These are phyloP conservation scores for Sicus ferrugineus DNA, from an alignment of 2,888 invertebrate species.

Conservation along the genomic window DNA sequence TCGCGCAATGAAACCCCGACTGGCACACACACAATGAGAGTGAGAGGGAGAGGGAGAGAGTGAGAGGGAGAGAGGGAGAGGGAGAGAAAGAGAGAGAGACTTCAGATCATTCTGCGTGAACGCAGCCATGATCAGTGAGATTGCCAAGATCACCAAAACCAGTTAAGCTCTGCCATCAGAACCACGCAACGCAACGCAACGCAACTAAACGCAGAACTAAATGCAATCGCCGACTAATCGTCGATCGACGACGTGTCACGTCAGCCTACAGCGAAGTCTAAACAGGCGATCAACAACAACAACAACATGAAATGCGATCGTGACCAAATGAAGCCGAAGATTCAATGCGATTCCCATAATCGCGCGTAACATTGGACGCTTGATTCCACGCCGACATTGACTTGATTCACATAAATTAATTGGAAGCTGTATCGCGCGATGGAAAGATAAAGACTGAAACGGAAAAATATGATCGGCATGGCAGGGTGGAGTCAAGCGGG, in stretches of 20 bases:
- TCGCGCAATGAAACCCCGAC: background rate
- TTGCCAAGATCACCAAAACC: constrained; percentile 3
- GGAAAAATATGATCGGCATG: too few species aligned
- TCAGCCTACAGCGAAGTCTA: background rate
- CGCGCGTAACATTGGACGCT: background rate
- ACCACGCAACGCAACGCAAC: constrained; percentile 19
- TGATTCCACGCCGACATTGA: too few species aligned
- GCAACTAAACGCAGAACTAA: background rate
- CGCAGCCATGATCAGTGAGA: background rate
- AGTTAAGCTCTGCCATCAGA: background rate
- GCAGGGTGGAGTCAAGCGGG: too few species aligned
- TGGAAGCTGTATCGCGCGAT: too few species aligned
- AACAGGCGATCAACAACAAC: background rate
- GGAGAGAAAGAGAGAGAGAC: background rate
- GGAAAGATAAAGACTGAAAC: too few species aligned
- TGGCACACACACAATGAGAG: background rate
- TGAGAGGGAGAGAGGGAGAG: background rate
- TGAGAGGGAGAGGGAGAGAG: background rate
- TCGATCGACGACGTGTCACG: background rate
- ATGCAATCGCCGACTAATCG: background rate
- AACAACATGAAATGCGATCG: constrained; percentile 18
- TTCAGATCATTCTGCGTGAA: constrained; percentile 8
- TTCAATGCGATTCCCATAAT: constrained; percentile 34
- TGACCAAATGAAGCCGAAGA: constrained; percentile 33
- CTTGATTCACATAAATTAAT: too few species aligned